Base-by-base conservation (phyloP, 2,797 vertebrate genomes). In the Euthynnus affinis region DNA sequence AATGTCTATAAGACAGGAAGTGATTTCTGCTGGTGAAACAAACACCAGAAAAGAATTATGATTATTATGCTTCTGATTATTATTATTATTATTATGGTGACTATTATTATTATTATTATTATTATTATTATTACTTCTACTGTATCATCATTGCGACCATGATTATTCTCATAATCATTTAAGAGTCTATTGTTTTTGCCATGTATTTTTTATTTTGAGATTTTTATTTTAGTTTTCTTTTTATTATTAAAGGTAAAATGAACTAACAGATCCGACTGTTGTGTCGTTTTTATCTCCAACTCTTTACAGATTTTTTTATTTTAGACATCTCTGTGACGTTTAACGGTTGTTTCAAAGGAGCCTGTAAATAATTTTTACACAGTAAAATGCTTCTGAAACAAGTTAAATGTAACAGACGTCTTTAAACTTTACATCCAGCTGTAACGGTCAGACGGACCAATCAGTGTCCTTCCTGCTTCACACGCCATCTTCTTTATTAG, bases 181-280 rank as follows among this genome's bases (percentile, higher is more conserved):
- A 78, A 92, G 88, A 87, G 90, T 88, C 84, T 89, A 85, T 92
- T 93, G 88, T 94, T 94, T 94, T 93, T 78, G 91, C 91, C 93
- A 93, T 93, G 92, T 92, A 84, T 92, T 93, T 94, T 94, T 94
- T 91, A 84, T 92, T 92, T 95, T 91, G 80, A 92, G 92, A 94
- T 93, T 93, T 90, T 90, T 91, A 93, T 94, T 94, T 94, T 91
- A 91, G 89, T 94, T 95, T 94, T 94, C 89, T 94, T 95, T 94
- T 95, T 95, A 91, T 83, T 92, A 95, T 95, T 95, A 96, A 96
- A 96, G 92, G 78, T 86, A 73, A 93, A 93, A 93, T 92, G 81
- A 92, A 92, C 89, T 91, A 91, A 91, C 86, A 73, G 52, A 74
- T 3, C 6, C 4, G 4, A 12, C 14, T 67, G 69, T 58, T 14